Conservation (phyloP, 2,113 vertebrate species). For the Urocynchramus pylzowi region DNA sequence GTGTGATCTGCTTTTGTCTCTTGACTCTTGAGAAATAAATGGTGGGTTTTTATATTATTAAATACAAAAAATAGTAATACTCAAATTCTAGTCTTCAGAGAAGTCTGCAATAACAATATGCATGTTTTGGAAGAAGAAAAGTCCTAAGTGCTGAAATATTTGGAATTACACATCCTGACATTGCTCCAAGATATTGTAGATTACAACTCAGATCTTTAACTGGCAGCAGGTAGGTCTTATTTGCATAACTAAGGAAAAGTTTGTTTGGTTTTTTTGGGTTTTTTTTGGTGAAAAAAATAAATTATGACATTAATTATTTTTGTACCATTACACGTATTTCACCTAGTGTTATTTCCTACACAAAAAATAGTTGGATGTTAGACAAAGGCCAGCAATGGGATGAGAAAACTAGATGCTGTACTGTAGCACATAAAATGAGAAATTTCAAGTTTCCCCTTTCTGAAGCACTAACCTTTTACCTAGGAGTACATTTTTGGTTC, state of each 20-base stretch:
- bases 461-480: neutral
- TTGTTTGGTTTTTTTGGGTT: no score
- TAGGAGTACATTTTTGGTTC: neutral
- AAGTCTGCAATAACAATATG: neutral
- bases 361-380: neutral
- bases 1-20: neutral
- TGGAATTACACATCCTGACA: neutral
- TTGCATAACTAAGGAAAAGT: conserved; percentile 37
- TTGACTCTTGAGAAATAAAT: neutral
- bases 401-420: neutral
- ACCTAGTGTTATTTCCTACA: neutral
- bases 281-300: neutral
- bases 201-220: conserved; percentile 38
- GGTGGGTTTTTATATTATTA: neutral
- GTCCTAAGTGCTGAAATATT: conserved; percentile 27
- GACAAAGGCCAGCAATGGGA: neutral
- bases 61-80: neutral
- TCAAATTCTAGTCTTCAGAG: neutral
- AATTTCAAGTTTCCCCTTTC: neutral
- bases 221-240: conserved; percentile 23
- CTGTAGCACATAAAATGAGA: neutral
- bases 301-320: conserved; percentile 33
- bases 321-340: neutral
- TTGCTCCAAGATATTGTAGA: neutral
- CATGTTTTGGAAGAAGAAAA: neutral